Percentiles rank a stretch among this genome's conserved stretches.
These are phyloP conservation scores for Holacanthus passer DNA, from an alignment of 2,113 vertebrate species.

Conservation along the genomic window DNA sequence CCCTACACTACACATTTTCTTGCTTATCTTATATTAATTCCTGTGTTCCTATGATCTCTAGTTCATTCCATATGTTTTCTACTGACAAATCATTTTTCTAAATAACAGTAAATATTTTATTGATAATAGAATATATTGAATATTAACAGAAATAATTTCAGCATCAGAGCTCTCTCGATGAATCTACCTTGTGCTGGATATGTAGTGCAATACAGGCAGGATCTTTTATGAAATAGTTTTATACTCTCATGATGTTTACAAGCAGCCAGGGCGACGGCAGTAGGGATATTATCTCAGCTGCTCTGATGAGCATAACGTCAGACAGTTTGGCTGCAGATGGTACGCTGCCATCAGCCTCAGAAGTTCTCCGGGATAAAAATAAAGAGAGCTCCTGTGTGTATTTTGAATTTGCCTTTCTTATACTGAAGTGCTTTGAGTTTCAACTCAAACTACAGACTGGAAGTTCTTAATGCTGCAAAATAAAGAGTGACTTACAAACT, in stretches of 20 bases:
- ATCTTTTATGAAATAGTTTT: conserved; percentile 2
- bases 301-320: conserved; percentile 1
- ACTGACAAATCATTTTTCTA: background rate
- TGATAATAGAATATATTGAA: too few species aligned
- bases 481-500: conserved; percentile 47
- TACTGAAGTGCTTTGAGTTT: conserved; percentile 22
- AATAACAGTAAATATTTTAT: background rate
- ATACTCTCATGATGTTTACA: conserved; percentile 37
- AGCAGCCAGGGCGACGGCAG: background rate
- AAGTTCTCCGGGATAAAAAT: conserved; percentile 7
- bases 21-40: background rate
- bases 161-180: background rate
- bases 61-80: conserved; percentile 42
- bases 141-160: background rate
- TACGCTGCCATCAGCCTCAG: background rate
- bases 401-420: conserved; percentile 20
- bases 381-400: background rate
- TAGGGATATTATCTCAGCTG: conserved; percentile 16
- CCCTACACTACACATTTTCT: background rate
- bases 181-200: background rate
- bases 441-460: background rate
- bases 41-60: background rate
- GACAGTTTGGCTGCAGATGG: conserved; percentile 34
- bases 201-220: conserved; percentile 9
- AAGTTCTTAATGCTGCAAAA: conserved; percentile 30